Evolutionary conservation across 2,113 vertebrate genomes (phyloP), one percentile per base, ranked within the genome.

Genomic region (Drymodes brunneopygia): DNA sequence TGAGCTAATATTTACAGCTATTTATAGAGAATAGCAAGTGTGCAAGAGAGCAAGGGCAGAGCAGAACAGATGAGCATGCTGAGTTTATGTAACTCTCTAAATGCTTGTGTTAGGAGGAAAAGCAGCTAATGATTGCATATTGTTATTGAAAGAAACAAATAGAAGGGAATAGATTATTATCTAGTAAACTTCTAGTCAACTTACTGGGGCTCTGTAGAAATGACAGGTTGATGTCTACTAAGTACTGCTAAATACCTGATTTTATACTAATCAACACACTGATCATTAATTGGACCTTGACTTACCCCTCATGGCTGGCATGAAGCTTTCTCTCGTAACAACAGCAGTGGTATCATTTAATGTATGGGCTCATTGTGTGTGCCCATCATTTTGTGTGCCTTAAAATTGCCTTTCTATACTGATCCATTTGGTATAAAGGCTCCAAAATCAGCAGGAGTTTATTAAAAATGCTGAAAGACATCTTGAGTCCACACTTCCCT

Each of bases 1-100:
- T 94, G 87, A 79, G 62, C 51, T 91, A 78, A 66, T 96, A 94
- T 93, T 93, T 95, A 86, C 88, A 81, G 67, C 75, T 94, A 73
- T 94, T 94, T 94, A 94, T 96, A 94, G 92, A 70, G 35, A 93
- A 74, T 13, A 73, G 48, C 75, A 90, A 92, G 75, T 58, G 40
- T 5, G 40, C 82, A 82, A 28, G 70, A 75, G 19, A 77, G 82
- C 79, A 94, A 96, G 92, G 90, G 48, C 92, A 96, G 57, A 92
- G 92, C 72, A 78, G 75, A 93, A 60, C 85, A 83, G 79, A 92
- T 85, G 87, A 96, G 65, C 71, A 67, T 0, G 0, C 44, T 82
- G 75, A 42, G 58, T 81, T 90, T 90, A 90, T 92, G 66, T 95
- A 93, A 93, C 57, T 75, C 40, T 56, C 65, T 51, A 93, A 81